A percentile compares a stretch with the other conserved stretches of the same genome.
These are phyloP conservation scores for Drosophila kurseongensis DNA, from an alignment of 1,140 invertebrate species.

Conservation along the genomic window DNA sequence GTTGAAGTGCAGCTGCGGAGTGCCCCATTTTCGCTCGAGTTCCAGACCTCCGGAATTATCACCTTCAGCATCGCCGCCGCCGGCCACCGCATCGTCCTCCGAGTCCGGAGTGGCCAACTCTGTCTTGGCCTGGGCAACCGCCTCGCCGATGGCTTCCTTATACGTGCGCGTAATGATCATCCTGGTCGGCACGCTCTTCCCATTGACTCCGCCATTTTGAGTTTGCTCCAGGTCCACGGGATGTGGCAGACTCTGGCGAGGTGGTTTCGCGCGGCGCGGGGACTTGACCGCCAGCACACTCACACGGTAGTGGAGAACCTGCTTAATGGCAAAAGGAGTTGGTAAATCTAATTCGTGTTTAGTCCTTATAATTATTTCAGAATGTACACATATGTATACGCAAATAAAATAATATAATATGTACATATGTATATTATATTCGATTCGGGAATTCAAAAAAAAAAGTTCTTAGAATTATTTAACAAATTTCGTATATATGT, in stretches of 20 bases:
- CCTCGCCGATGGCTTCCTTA: slow-evolving; percentile 65
- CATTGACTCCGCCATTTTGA: slow-evolving; percentile 59
- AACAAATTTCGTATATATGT: no score
- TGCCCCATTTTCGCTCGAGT: slow-evolving; percentile 75
- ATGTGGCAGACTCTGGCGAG: slow-evolving; percentile 44
- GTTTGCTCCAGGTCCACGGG: slow-evolving; percentile 64
- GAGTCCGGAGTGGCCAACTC: slow-evolving; percentile 22
- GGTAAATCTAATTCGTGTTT: no score
- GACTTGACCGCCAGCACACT: slow-evolving; percentile 70
- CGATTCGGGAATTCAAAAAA: no score
- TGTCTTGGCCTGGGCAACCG: neutral
- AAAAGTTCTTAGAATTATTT: no score
- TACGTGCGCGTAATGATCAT: slow-evolving; percentile 78
- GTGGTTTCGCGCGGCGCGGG: slow-evolving; percentile 56
- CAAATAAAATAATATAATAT: no score
- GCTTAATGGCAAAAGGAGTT: neutral
- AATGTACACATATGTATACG: no score
- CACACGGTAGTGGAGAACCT: slow-evolving; percentile 78
- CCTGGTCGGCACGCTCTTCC: slow-evolving; percentile 66
- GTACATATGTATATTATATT: no score
- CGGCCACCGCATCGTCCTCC: slow-evolving; percentile 27
- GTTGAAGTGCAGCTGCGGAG: slow-evolving; percentile 79
- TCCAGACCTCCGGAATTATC: slow-evolving; percentile 15
- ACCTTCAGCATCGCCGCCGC: neutral
- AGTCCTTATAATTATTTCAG: no score